Base-by-base conservation (phyloP, 2,888 invertebrate genomes). In the Smittia sp. region DNA sequence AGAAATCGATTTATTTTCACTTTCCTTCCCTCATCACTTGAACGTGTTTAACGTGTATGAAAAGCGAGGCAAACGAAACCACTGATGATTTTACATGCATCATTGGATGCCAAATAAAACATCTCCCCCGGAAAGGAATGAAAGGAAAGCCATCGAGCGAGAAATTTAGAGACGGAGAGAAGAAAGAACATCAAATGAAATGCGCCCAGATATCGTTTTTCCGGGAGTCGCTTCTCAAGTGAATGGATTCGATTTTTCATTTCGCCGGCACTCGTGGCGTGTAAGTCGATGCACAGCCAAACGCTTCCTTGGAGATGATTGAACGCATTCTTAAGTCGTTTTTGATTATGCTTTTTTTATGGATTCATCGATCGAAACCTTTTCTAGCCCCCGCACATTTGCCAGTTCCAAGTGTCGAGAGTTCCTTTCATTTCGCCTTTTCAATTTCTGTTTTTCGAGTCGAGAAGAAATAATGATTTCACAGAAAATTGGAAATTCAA, bases 291-390 rank as follows among this genome's bases (percentile, higher is more conserved):
- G 27, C 13, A 63, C 27, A 11, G 27, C 27, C 32, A 32, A 32
- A n/a, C 41, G 41, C 15, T 46, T 46, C 46, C 46, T 46, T 46
- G 15, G 7, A 13, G 54, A 69, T 69, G 69, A 69, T 69, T 69
- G 69, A 69, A 69, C 69, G 69, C 69, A 69, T 69, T 69, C 52
- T 69, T 69, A 69, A 69, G 69, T 69, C 69, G 18, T 69, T 69
- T 25, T 69, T 69, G 69, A 69, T 69, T 69, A 69, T 58, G 15
- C 15, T 46, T 46, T 15, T 32, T 11, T 15, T 46, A 46, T 15
- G 46, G 46, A 46, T 66, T 66, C 66, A 22, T 25, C n/a, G 22
- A 32, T 66, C 9, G 70, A 74, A 70, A 65, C 70, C 66, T 46
- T 25, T 69, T 62, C n/a, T 15, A 11, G 11, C 2, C 46, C 3